Evolutionary conservation across 2,113 vertebrate species (phyloP), one percentile per base, ranked within the genome.

Genomic region (Ciconia boyciana): DNA sequence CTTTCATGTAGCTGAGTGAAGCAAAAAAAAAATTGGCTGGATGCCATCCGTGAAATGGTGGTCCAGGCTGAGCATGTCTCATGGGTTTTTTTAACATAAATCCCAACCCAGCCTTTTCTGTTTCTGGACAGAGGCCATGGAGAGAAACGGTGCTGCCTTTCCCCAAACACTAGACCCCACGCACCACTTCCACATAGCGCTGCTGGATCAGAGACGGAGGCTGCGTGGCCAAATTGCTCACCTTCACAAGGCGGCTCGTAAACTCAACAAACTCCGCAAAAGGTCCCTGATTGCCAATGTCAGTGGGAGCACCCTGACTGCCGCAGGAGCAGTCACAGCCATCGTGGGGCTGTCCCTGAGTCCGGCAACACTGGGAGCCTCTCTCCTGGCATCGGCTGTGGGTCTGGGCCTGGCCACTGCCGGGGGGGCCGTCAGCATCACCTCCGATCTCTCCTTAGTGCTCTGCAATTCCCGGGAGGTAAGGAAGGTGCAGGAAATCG

Each of bases 311-410:
- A 96, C 98, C 7, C 91, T 98, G 94, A 98, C 98, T 0, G 97
- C 97, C 0, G 93, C 96, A 0, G 98, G 98, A 43, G 98, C 98
- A 0, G 76, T 97, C 44, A 94, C 97, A 0, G 98, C 98, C 96
- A 97, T 98, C 13, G 97, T 98, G 89, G 98, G 98, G 19, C 96
- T 98, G 39, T 98, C 98, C 48, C 95, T 98, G 41, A 98, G 98
- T 86, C 98, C 98, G 0, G 90, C 89, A 3, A 98, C 98, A 0
- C 87, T 98, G 79, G 98, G 98, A 20, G 97, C 89, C 36, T 98
- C 98, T 46, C 97, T 98, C 11, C 32, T 98, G 91, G 98, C 94
- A 0, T 98, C 98, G 0, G 98, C 98, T 43, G 98, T 98, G 89
- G 98, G 98, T 13, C 81, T 98, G 44, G 98, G 98, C 8, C 87